phyloP scores from a whole-genome alignment of 2,797 vertebrate species.

The Chaetodon trifasciatus region DNA sequence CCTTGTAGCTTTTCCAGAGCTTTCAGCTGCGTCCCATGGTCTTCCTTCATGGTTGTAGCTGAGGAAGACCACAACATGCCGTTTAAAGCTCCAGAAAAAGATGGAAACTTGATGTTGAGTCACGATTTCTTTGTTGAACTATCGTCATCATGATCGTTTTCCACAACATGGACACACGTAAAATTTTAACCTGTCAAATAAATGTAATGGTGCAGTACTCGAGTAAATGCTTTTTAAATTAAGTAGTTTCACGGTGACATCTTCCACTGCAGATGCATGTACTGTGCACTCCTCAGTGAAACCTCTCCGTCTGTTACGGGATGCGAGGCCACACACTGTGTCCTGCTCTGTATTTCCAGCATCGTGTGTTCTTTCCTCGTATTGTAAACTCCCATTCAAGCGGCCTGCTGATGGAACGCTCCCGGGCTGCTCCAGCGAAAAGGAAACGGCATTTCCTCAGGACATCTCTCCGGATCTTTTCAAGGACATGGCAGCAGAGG shows the following conservation, averaged over 20 bases:
- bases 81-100: neutral
- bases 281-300: neutral
- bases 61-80: neutral
- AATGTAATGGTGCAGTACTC: neutral
- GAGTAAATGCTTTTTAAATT: neutral
- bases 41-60: too few relatives aligned
- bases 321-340: slow-evolving; percentile 24
- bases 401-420: slow-evolving; percentile 30
- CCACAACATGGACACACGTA: neutral
- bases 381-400: slow-evolving; percentile 48
- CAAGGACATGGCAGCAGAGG: slow-evolving; percentile 60
- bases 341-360: slow-evolving; percentile 39
- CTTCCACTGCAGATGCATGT: neutral
- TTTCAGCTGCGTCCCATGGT: too few relatives aligned
- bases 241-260: neutral
- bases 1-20: too few relatives aligned
- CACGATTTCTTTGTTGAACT: neutral
- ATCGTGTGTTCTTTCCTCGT: slow-evolving; percentile 47
- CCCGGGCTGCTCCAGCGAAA: slow-evolving; percentile 54
- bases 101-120: neutral
- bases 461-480: slow-evolving; percentile 73
- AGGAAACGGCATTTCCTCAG: slow-evolving; percentile 76
- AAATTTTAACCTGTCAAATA: neutral
- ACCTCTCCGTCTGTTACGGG: neutral
- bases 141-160: neutral